phyloP scores from a whole-genome alignment of 2,113 vertebrate genomes.

The Diglossa brunneiventris region DNA sequence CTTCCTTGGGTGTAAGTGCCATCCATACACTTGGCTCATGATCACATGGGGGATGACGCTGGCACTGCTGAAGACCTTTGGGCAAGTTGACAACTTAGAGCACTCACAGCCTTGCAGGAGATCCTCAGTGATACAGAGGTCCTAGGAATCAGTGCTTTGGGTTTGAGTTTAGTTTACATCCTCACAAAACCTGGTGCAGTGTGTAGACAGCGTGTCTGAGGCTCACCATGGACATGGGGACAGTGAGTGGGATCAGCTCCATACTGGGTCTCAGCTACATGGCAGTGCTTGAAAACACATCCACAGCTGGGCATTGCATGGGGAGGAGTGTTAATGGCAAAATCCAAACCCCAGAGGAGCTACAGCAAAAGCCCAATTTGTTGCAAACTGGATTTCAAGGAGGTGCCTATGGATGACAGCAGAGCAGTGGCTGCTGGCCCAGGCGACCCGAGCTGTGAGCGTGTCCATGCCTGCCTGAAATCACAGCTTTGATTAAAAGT shows the following conservation, averaged over 20 bases:
- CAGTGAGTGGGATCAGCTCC: neutral
- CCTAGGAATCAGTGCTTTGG: neutral
- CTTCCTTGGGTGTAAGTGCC: rapidly evolving
- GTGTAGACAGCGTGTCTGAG: neutral
- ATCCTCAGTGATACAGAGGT: neutral
- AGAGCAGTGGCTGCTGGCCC: neutral
- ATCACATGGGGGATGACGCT: neutral
- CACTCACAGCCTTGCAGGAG: neutral
- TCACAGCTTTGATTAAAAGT: neutral
- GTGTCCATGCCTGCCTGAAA: rapidly evolving
- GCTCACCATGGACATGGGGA: rapidly evolving
- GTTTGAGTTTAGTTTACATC: neutral
- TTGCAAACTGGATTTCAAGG: neutral
- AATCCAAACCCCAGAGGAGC: neutral
- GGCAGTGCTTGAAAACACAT: neutral
- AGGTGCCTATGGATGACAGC: rapidly evolving
- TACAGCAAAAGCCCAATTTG: rapidly evolving
- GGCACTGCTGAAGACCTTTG: rapidly evolving
- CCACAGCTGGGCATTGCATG: rapidly evolving
- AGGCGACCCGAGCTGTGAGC: rapidly evolving
- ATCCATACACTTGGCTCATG: neutral
- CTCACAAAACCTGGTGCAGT: neutral
- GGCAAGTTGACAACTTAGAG: neutral
- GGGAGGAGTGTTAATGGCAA: neutral
- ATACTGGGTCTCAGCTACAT: neutral